Conservation (phyloP, 2,113 vertebrate genomes). For the Montifringilla adamsi region DNA sequence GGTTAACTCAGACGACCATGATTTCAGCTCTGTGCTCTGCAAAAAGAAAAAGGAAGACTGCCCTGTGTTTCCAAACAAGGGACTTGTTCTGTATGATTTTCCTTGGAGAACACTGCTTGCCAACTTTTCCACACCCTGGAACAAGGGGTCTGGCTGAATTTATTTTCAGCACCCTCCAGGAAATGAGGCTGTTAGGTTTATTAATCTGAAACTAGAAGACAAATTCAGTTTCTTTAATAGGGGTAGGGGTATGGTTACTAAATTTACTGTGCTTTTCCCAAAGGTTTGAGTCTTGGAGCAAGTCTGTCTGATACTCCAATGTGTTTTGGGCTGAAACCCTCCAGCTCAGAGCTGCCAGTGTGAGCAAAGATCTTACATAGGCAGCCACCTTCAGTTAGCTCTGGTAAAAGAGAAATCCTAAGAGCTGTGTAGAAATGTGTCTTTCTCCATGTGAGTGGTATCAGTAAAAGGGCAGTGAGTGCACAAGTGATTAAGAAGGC, state of each 20-base stretch:
- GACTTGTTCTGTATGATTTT: neutral
- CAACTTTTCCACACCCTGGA: conserved; percentile 17
- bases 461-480: neutral
- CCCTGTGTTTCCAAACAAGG: neutral
- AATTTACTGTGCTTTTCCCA: neutral
- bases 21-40: neutral
- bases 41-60: neutral
- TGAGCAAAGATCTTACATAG: neutral
- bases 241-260: neutral
- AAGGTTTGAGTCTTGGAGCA: neutral
- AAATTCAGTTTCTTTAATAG: neutral
- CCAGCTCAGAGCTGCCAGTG: neutral
- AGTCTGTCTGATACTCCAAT: neutral
- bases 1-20: neutral
- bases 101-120: neutral
- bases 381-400: neutral
- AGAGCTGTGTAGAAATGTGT: neutral
- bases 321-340: neutral
- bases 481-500: neutral
- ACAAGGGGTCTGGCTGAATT: neutral
- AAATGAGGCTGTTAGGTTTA: conserved; percentile 33
- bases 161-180: conserved; percentile 41
- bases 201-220: conserved; percentile 9
- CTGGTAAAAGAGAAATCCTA: neutral
- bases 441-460: neutral